Conservation (phyloP, 2,113 vertebrate species). For the Stegostoma tigrinum region DNA sequence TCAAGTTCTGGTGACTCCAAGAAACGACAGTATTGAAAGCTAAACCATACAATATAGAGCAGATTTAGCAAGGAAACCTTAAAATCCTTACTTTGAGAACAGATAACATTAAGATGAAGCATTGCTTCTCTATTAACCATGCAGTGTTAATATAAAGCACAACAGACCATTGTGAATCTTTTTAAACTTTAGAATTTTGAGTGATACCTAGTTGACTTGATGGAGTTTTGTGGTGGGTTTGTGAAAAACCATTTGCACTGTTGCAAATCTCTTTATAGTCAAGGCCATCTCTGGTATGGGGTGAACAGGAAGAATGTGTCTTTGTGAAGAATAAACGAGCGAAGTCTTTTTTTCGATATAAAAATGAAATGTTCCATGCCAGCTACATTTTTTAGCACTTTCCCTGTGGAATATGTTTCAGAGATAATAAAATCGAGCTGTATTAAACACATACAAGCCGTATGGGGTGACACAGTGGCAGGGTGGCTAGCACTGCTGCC, state of each 20-base stretch:
- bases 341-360: not conserved
- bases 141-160: not conserved
- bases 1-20: not conserved
- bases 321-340: not conserved
- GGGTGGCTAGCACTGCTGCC: too few relatives aligned
- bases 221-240: too few relatives aligned
- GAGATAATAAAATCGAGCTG: not conserved
- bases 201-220: not conserved
- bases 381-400: not conserved
- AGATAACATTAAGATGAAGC: not conserved
- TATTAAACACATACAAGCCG: not conserved
- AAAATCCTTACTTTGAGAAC: not conserved
- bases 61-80: not conserved
- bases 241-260: too few relatives aligned
- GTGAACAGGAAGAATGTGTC: not conserved
- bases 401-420: not conserved
- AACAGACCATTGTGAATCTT: not conserved
- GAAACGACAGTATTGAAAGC: not conserved
- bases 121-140: not conserved
- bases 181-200: not conserved
- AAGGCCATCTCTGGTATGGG: not conserved
- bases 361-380: not conserved
- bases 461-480: too few relatives aligned
- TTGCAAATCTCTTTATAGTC: not conserved
- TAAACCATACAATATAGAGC: not conserved